Conservation (phyloP, 2,888 invertebrate genomes). For the Tyria jacobaeae region DNA sequence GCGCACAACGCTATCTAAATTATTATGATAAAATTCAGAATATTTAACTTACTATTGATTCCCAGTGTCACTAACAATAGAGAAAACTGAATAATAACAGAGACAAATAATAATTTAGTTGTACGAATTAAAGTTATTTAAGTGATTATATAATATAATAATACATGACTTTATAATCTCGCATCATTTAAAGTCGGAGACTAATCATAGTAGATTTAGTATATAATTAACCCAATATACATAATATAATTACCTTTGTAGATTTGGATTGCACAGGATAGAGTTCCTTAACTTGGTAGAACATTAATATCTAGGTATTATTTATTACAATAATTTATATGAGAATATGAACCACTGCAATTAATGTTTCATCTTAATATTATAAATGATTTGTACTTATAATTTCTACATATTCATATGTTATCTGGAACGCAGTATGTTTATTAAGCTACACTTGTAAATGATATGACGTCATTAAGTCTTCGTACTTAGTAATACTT, state of each 20-base stretch:
- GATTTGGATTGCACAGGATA: constrained; percentile 11
- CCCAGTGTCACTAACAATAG: background rate
- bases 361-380: background rate
- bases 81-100: background rate
- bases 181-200: constrained; percentile 9
- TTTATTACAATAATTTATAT: constrained; percentile 19
- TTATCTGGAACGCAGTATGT: too few species aligned
- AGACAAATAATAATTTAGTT: background rate
- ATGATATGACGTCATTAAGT: background rate
- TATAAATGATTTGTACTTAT: background rate
- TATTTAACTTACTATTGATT: background rate
- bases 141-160: too few species aligned
- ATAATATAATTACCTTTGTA: constrained; percentile 23
- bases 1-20: too few species aligned
- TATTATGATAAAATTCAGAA: too few species aligned
- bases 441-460: too few species aligned
- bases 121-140: constrained; percentile 9
- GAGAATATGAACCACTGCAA: background rate
- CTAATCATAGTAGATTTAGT: constrained; percentile 15
- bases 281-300: constrained; percentile 11
- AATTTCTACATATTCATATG: too few species aligned
- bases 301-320: constrained; percentile 20
- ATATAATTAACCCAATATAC: constrained; percentile 18
- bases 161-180: background rate
- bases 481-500: too few species aligned